These are phyloP conservation scores for Acipenser ruthenus DNA, from an alignment of 2,797 vertebrate genomes.

Conservation along the genomic window DNA sequence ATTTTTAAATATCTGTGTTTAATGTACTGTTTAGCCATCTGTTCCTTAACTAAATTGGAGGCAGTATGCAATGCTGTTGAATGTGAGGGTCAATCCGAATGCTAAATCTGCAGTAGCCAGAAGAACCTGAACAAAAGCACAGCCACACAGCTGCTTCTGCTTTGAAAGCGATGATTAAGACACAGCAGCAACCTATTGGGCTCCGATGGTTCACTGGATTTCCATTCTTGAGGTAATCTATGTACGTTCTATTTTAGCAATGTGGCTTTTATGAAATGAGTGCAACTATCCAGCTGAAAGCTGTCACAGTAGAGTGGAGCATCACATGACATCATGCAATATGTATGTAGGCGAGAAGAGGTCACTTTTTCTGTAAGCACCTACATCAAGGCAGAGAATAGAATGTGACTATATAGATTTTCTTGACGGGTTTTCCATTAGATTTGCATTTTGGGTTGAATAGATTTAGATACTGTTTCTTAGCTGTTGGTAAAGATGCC, in stretches of 20 bases:
- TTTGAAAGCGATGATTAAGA: conserved; percentile 49
- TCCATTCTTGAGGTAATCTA: conserved; percentile 47
- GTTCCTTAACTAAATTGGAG: conserved; percentile 50
- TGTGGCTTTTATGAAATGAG: conserved; percentile 40
- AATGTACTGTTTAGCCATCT: conserved; percentile 43
- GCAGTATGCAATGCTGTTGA: conserved; percentile 37
- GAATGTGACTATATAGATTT: too few species aligned
- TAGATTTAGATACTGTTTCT: too few species aligned
- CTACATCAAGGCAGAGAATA: too few species aligned
- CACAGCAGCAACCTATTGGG: conserved; percentile 44
- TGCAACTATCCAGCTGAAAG: conserved; percentile 49
- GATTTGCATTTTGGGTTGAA: too few species aligned
- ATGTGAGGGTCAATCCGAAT: conserved; percentile 40
- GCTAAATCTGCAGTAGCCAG: conserved; percentile 49
- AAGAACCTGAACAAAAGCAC: conserved; percentile 55
- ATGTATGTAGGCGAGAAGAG: too few species aligned
- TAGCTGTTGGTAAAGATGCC: too few species aligned
- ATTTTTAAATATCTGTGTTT: conserved; percentile 24
- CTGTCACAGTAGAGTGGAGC: background rate
- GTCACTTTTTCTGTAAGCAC: too few species aligned
- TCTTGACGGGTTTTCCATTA: too few species aligned
- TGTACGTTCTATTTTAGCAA: conserved; percentile 27
- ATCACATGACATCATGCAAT: background rate
- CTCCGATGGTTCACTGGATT: conserved; percentile 49
- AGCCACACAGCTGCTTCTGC: conserved; percentile 44